phyloP scores from a whole-genome alignment of 1,140 invertebrate species.

The Drosophila parabipectinata region DNA sequence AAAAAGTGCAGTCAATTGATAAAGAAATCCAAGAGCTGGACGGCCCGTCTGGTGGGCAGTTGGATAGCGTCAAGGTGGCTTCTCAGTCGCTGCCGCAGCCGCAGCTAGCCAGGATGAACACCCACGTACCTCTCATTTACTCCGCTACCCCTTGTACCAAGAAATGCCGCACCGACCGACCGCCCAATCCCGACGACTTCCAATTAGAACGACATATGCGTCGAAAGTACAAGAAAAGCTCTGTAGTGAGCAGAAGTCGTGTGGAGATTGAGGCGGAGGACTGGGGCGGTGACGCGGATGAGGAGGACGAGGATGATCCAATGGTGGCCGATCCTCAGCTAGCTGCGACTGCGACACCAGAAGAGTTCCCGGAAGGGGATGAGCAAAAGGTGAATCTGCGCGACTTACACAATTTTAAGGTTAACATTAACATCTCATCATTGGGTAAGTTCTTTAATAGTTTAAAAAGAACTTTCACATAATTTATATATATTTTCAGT shows the following conservation, averaged over 20 bases:
- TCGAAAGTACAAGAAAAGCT: conserved; percentile 32
- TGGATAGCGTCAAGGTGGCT: background rate
- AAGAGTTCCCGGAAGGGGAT: background rate
- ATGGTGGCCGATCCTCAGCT: background rate
- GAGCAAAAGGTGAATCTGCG: conserved; percentile 16
- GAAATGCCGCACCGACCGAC: background rate
- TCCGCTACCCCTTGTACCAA: background rate
- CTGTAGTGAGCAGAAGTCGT: conserved; percentile 5
- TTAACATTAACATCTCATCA: conserved; percentile 17
- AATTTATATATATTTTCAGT: conserved; percentile 4
- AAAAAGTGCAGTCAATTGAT: conserved; percentile 25
- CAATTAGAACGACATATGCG: conserved; percentile 39
- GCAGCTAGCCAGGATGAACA: background rate
- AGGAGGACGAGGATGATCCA: background rate
- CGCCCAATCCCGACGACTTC: conserved; percentile 9
- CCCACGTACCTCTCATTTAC: background rate
- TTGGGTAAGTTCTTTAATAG: conserved; percentile 25
- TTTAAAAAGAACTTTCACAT: too few relatives aligned
- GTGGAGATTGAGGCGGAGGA: background rate
- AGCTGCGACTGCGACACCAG: background rate
- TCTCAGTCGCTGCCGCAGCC: too few relatives aligned
- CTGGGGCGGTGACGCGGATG: background rate
- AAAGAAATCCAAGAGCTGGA: conserved; percentile 41
- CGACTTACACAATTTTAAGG: conserved; percentile 42
- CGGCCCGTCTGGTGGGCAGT: background rate